Percentiles rank a stretch among this genome's conserved stretches.
These are phyloP conservation scores for Bos javanicus DNA, from an alignment of 2,113 vertebrate genomes.

Conservation along the genomic window DNA sequence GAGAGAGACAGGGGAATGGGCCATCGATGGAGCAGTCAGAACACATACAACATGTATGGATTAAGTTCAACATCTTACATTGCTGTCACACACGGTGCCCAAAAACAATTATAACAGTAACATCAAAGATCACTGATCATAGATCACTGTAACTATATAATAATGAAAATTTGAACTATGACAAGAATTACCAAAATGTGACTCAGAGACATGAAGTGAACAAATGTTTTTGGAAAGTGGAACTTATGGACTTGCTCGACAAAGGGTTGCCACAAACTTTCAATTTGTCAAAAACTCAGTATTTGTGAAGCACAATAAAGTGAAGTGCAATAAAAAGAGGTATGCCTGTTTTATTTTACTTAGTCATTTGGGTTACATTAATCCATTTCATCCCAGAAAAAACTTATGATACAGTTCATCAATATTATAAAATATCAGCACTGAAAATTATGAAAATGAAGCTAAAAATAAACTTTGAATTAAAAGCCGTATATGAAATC, in stretches of 20 bases:
- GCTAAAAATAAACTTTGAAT: background rate
- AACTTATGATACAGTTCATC: background rate
- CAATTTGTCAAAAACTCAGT: background rate
- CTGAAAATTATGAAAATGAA: background rate
- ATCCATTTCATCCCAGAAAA: conserved; percentile 15
- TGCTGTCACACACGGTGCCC: background rate
- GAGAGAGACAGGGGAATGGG: background rate
- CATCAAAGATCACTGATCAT: background rate
- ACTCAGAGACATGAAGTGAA: background rate
- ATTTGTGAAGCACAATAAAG: background rate
- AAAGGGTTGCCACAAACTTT: background rate
- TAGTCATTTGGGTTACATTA: background rate
- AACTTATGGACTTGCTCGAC: background rate
- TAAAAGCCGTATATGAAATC: background rate
- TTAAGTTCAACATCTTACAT: too few relatives aligned
- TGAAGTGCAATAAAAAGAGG: background rate
- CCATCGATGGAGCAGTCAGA: background rate
- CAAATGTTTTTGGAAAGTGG: background rate
- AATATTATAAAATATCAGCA: background rate
- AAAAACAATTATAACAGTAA: background rate
- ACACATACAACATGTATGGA: background rate
- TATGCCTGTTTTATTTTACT: background rate
- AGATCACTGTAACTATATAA: background rate
- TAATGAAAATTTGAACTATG: background rate
- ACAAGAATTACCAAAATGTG: background rate